Evolutionary conservation across 1,140 invertebrate species (phyloP).

Genomic region (Ganaspis sp.): DNA sequence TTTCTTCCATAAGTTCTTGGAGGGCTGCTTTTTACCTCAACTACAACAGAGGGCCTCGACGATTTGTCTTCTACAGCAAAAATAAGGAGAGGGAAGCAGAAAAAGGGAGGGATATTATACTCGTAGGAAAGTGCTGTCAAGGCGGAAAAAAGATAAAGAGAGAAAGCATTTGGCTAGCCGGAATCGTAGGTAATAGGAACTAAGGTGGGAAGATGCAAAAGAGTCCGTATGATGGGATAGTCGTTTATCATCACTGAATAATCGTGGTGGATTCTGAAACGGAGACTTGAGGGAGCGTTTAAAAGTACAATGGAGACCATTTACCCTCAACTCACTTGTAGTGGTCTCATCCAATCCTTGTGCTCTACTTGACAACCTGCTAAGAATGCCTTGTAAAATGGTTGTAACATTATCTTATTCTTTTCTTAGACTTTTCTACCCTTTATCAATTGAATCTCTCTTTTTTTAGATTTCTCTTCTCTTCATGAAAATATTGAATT

Average conservation of each 20-base stretch:
- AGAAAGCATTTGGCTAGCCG: constrained; percentile 35
- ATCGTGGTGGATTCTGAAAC: constrained; percentile 60
- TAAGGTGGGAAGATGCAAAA: constrained; percentile 48
- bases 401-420: constrained; percentile 42
- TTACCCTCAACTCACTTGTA: constrained; percentile 62
- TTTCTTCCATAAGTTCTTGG: not conserved
- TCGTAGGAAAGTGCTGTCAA: not conserved
- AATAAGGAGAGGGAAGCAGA: constrained; percentile 42
- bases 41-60: constrained; percentile 34
- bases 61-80: constrained; percentile 56
- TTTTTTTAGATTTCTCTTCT: not conserved
- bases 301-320: constrained; percentile 72
- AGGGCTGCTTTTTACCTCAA: constrained; percentile 1
- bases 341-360: constrained; percentile 46
- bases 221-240: constrained; percentile 54
- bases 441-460: not conserved
- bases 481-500: not conserved
- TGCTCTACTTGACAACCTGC: constrained; percentile 45
- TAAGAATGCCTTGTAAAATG: constrained; percentile 44
- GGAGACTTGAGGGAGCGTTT: constrained; percentile 59
- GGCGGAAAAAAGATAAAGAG: constrained; percentile 15
- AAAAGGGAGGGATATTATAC: not conserved
- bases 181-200: constrained; percentile 45
- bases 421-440: not conserved
- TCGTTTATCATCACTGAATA: constrained; percentile 72